Conservation (phyloP, 1,140 invertebrate species). For the Orchestia grillus region DNA sequence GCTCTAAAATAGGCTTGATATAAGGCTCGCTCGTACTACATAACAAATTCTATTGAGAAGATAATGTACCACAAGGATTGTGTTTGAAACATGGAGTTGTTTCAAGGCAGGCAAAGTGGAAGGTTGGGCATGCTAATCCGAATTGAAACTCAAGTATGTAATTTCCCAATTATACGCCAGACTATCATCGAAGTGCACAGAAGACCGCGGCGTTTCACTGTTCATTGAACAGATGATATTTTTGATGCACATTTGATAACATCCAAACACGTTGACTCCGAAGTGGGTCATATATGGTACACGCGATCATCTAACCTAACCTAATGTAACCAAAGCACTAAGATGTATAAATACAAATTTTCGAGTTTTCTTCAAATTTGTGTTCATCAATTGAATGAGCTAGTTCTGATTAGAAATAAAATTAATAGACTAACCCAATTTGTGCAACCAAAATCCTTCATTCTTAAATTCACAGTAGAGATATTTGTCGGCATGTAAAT, state of each 20-base stretch:
- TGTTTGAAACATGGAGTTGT: not conserved
- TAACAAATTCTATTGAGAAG: not conserved
- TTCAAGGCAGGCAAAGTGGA: not conserved
- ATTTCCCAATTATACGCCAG: not conserved
- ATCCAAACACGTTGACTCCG: too few relatives aligned
- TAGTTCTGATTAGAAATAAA: too few relatives aligned
- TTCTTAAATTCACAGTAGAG: too few relatives aligned
- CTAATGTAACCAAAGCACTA: too few relatives aligned
- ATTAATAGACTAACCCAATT: too few relatives aligned
- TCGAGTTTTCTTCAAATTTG: too few relatives aligned
- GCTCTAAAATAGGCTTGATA: not conserved
- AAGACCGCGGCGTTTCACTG: not conserved
- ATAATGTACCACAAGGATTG: not conserved
- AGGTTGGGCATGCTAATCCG: not conserved
- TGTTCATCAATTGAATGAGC: too few relatives aligned
- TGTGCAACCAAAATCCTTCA: too few relatives aligned
- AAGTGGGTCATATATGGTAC: too few relatives aligned
- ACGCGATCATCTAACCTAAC: too few relatives aligned
- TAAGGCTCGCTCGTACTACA: not conserved
- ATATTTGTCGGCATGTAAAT: too few relatives aligned
- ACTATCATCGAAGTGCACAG: not conserved
- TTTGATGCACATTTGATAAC: not conserved
- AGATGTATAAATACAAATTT: too few relatives aligned
- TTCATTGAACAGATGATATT: not conserved
- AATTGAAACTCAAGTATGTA: not conserved